Conservation (phyloP, 2,113 vertebrate species). For the Malurus alboscapulatus region DNA sequence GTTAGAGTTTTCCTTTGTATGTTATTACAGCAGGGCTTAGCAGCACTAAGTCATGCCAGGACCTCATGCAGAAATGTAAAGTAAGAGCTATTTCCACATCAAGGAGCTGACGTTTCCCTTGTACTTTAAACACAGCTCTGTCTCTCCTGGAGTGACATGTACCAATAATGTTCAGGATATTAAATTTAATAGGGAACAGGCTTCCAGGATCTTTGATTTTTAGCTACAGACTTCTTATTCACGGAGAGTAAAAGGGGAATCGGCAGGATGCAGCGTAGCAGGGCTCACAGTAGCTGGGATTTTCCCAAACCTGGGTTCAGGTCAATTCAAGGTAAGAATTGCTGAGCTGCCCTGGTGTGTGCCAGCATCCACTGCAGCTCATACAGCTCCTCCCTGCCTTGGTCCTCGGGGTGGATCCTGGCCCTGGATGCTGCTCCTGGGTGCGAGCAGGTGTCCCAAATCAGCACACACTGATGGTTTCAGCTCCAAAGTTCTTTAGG, state of each 20-base stretch:
- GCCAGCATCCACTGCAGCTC: not conserved
- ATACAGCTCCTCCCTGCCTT: not conserved
- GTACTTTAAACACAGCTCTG: not conserved
- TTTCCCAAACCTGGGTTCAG: not conserved
- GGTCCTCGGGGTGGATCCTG: rapidly evolving
- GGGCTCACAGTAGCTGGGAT: not conserved
- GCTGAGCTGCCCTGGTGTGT: not conserved
- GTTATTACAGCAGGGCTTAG: not conserved
- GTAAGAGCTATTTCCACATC: not conserved
- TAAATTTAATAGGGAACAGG: not conserved
- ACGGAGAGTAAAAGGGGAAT: not conserved
- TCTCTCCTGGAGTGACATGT: not conserved
- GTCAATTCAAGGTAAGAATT: not conserved
- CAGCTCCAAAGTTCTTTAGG: not conserved
- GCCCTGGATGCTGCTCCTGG: rapidly evolving
- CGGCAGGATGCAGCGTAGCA: rapidly evolving
- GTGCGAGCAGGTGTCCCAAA: not conserved
- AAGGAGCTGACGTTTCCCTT: not conserved
- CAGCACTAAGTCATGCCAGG: not conserved
- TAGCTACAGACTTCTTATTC: not conserved
- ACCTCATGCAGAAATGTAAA: conserved; percentile 20
- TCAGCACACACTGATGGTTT: not conserved
- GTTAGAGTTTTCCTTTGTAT: not conserved
- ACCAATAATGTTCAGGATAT: not conserved
- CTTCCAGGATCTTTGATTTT: not conserved